A percentile compares a stretch with the other conserved stretches of the same genome.
These are phyloP conservation scores for Lumbricus terrestris DNA, from an alignment of 2,888 invertebrate species.

Conservation along the genomic window DNA sequence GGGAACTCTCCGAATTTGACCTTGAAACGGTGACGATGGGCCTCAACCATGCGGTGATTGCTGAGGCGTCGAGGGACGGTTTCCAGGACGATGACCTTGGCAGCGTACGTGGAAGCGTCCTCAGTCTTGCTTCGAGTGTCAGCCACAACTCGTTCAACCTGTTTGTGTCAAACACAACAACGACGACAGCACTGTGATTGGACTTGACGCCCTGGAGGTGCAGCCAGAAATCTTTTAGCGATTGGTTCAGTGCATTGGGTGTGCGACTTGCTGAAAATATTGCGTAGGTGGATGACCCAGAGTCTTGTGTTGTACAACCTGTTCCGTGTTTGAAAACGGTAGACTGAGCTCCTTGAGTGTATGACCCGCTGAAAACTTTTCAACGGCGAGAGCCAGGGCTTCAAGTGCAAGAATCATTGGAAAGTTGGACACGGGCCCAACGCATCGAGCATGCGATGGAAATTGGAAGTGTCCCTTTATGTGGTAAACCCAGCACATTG, in stretches of 20 bases:
- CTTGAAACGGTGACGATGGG: slow-evolving; percentile 89
- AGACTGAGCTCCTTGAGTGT: background rate
- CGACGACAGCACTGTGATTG: background rate
- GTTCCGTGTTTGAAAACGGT: background rate
- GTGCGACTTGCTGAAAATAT: slow-evolving; percentile 3
- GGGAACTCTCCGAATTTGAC: slow-evolving; percentile 89
- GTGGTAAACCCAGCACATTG: background rate
- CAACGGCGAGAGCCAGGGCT: background rate
- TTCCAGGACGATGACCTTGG: slow-evolving; percentile 79
- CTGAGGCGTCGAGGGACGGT: slow-evolving; percentile 83
- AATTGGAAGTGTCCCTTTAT: background rate
- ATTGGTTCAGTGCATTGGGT: background rate
- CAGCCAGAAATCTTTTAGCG: background rate
- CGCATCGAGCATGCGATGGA: background rate
- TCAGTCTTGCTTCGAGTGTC: slow-evolving; percentile 88
- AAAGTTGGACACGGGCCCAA: background rate
- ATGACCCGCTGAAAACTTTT: background rate
- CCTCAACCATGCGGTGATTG: slow-evolving; percentile 85
- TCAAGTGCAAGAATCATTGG: no score
- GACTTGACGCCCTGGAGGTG: background rate
- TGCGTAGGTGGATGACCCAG: background rate
- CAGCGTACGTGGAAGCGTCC: slow-evolving; percentile 87
- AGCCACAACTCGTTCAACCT: slow-evolving; percentile 67
- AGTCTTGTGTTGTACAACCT: background rate
- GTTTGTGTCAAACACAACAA: background rate